Percentiles rank a stretch among this genome's conserved stretches.
phyloP scores from a whole-genome alignment of 2,113 vertebrate genomes.

The Cyanistes caeruleus region DNA sequence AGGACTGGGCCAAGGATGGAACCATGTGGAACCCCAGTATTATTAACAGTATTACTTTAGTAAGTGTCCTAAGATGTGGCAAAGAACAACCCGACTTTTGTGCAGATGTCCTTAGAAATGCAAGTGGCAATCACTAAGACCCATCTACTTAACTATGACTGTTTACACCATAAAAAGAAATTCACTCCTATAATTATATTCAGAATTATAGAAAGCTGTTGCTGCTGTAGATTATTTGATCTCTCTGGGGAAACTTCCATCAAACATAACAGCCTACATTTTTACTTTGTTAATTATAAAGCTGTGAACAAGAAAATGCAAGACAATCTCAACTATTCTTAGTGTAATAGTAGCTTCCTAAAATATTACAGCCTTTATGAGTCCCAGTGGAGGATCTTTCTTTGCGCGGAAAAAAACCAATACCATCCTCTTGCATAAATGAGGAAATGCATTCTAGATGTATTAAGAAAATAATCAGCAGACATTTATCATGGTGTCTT shows the following conservation, averaged over 20 bases:
- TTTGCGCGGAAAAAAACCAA: not conserved
- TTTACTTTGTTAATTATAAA: slow-evolving; percentile 67
- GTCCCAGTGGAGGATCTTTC: slow-evolving; percentile 13
- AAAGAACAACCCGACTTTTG: not conserved
- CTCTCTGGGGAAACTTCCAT: slow-evolving; percentile 51
- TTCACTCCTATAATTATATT: slow-evolving; percentile 34
- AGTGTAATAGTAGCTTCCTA: slow-evolving; percentile 37
- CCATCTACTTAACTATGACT: not conserved
- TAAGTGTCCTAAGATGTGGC: not conserved
- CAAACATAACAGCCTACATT: slow-evolving; percentile 46
- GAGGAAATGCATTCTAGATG: not conserved
- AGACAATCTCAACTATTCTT: slow-evolving; percentile 51
- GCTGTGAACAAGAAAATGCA: slow-evolving; percentile 57
- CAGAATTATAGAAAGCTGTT: slow-evolving; percentile 42
- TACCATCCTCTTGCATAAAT: not conserved
- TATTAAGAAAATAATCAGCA: slow-evolving; percentile 21
- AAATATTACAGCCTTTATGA: slow-evolving; percentile 55
- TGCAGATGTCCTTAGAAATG: not conserved
- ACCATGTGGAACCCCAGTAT: not conserved
- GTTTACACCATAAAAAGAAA: slow-evolving; percentile 20
- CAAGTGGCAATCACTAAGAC: not conserved
- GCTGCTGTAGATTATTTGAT: slow-evolving; percentile 45
- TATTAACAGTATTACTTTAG: not conserved
- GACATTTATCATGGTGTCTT: not conserved
- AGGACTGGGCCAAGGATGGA: not conserved